Evolutionary conservation across 2,797 vertebrate species (phyloP).

Genomic region (Graptemys geographica): DNA sequence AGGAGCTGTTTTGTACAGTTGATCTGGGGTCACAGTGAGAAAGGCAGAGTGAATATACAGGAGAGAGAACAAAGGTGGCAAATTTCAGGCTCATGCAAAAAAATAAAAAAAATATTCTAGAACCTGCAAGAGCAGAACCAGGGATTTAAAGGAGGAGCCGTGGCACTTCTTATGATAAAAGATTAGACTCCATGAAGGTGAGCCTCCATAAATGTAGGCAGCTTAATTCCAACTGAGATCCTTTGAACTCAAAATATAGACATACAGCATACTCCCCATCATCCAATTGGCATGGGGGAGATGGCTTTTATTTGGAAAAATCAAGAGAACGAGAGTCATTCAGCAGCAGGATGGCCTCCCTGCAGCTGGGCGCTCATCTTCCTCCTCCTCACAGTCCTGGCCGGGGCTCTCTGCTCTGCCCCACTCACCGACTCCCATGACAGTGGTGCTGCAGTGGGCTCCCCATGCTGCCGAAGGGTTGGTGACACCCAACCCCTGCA

Average conservation of each 20-base stretch:
- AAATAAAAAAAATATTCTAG: neutral
- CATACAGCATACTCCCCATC: accelerated
- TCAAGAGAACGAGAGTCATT: neutral
- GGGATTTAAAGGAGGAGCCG: neutral
- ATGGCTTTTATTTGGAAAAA: neutral
- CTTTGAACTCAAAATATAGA: neutral
- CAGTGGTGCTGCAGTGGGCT: neutral
- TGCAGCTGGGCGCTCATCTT: neutral
- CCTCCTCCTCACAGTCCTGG: neutral
- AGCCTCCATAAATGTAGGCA: neutral
- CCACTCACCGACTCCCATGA: neutral
- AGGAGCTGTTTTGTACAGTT: neutral
- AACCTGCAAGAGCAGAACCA: neutral
- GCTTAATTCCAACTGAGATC: neutral
- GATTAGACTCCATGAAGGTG: neutral
- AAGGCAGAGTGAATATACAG: neutral
- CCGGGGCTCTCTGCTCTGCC: neutral
- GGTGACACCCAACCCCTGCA: neutral
- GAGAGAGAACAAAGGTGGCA: neutral
- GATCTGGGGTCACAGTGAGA: neutral
- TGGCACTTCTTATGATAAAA: neutral
- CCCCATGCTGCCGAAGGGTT: neutral
- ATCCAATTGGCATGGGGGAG: neutral
- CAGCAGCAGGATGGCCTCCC: neutral
- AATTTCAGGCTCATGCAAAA: neutral